Conservation (phyloP, 2,113 vertebrate species). For the Centropus unirufus region DNA sequence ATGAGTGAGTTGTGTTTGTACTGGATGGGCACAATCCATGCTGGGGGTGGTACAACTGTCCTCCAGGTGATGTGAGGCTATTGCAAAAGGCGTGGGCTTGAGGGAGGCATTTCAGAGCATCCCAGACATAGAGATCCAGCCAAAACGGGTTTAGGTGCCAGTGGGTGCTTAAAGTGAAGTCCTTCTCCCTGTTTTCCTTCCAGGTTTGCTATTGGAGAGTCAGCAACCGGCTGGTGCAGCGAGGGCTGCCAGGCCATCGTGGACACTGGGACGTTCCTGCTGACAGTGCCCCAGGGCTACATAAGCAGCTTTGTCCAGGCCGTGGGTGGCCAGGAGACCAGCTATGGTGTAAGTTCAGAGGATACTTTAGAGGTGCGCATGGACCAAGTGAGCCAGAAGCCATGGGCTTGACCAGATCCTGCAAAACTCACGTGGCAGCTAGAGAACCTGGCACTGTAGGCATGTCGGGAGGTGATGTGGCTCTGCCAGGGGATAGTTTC, state of each 20-base stretch:
- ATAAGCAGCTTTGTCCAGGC: conserved; percentile 16
- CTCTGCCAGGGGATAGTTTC: not conserved
- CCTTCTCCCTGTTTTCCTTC: not conserved
- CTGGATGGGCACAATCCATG: not conserved
- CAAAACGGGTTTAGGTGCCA: not conserved
- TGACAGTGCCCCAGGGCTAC: conserved; percentile 64
- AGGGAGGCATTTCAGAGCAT: rapidly evolving
- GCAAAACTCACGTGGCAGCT: rapidly evolving
- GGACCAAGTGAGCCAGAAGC: not conserved
- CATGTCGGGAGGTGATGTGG: not conserved
- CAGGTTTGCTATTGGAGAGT: conserved; percentile 69
- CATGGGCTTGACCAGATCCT: not conserved
- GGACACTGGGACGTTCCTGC: conserved; percentile 68
- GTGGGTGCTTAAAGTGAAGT: not conserved
- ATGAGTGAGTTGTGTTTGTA: conserved; percentile 59
- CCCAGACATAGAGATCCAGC: not conserved
- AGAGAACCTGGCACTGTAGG: not conserved
- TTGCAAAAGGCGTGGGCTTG: rapidly evolving
- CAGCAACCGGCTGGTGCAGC: conserved; percentile 39
- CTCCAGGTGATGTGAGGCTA: not conserved
- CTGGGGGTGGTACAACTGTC: rapidly evolving
- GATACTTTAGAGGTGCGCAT: rapidly evolving
- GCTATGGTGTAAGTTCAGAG: conserved; percentile 49
- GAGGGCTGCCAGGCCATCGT: conserved; percentile 72
- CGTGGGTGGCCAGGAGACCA: conserved; percentile 56